Evolutionary conservation across 2,888 invertebrate genomes (phyloP), one percentile per base, ranked within the genome.

Genomic region (Hydroisotoma schaefferi): DNA sequence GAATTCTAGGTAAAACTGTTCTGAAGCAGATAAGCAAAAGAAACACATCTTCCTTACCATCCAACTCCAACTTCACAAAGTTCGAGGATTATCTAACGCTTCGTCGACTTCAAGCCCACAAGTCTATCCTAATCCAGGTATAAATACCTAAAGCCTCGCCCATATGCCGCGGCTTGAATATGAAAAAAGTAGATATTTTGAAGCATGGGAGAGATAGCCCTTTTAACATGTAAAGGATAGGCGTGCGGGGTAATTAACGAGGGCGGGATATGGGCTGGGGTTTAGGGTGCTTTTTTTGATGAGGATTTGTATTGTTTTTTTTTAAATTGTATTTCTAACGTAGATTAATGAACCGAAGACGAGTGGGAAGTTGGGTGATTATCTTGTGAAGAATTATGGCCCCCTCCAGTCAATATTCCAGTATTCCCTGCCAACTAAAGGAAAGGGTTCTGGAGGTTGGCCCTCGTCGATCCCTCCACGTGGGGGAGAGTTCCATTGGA

Each of bases 121-220:
- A 70, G 55, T 69, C 72, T 0, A 8, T 72, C 1, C 40, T 72
- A 10, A 65, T 72, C 29, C 72, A 68, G 54, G 60, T 69, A n/a
- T n/a, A n/a, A n/a, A n/a, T n/a, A n/a, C n/a, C n/a, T n/a, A n/a
- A n/a, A n/a, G n/a, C n/a, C n/a, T n/a, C n/a, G n/a, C n/a, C n/a
- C n/a, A n/a, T n/a, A n/a, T n/a, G n/a, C n/a, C n/a, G n/a, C n/a
- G n/a, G n/a, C n/a, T n/a, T n/a, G n/a, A n/a, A n/a, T n/a, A n/a
- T n/a, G n/a, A n/a, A n/a, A n/a, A n/a, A n/a, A n/a, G n/a, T n/a
- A n/a, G n/a, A n/a, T n/a, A n/a, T n/a, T n/a, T n/a, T n/a, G n/a
- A n/a, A n/a, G n/a, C n/a, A n/a, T n/a, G n/a, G n/a, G n/a, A n/a
- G n/a, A n/a, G n/a, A n/a, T n/a, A n/a, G n/a, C n/a, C n/a, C n/a